A percentile compares a stretch with the other conserved stretches of the same genome.
Evolutionary conservation across 2,797 vertebrate species (phyloP).

Genomic region (Ambastaia sidthimunki): DNA sequence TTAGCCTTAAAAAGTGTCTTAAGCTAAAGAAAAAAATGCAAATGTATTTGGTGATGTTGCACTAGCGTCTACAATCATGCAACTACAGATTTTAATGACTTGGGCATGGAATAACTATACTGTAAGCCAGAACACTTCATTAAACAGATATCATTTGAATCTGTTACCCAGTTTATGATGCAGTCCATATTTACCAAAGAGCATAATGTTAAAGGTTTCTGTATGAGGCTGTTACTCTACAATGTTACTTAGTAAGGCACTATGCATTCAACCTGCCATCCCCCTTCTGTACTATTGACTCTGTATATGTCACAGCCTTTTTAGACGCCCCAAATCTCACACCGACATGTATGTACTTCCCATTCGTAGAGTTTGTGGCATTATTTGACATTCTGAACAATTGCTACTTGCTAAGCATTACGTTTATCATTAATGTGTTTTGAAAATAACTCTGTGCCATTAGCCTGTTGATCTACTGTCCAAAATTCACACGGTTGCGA

Average conservation of each 20-base stretch:
- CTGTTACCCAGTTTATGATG: background rate
- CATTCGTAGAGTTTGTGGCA: background rate
- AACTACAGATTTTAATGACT: background rate
- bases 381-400: too few species aligned
- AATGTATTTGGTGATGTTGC: background rate
- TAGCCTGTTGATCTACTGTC: background rate
- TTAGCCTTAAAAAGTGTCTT: too few species aligned
- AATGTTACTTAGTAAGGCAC: background rate
- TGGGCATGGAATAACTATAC: too few species aligned
- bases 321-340: background rate
- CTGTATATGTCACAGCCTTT: background rate
- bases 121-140: too few species aligned
- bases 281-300: background rate
- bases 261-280: background rate
- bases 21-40: background rate
- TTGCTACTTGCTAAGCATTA: background rate
- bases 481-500: conserved; percentile 1
- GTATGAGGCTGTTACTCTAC: background rate
- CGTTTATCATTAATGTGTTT: background rate
- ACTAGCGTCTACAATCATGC: background rate
- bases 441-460: conserved; percentile 6
- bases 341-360: background rate
- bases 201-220: background rate
- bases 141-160: background rate
- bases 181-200: background rate